phyloP scores from a whole-genome alignment of 1,140 invertebrate species.

The Mamestra configurata region DNA sequence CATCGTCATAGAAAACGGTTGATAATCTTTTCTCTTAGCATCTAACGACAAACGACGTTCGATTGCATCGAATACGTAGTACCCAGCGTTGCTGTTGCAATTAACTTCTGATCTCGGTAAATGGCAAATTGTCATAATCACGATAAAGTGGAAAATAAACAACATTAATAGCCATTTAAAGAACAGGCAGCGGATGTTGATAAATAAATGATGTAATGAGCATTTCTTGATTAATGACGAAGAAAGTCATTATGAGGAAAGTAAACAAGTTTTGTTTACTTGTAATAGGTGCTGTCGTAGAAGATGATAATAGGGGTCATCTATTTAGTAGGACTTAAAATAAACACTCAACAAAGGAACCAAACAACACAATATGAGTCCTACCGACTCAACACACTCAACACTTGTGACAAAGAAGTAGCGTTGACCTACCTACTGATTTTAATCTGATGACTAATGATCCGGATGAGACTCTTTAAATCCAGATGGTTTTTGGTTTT shows the following conservation, averaged over 20 bases:
- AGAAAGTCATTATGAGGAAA: background rate
- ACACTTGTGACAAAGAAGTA: too few relatives aligned
- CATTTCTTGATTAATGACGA: background rate
- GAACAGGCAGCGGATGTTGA: background rate
- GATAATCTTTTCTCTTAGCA: constrained; percentile 8
- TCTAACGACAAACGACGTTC: background rate
- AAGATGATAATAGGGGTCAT: background rate
- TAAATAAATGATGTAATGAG: background rate
- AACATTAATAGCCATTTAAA: background rate
- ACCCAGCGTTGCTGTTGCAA: background rate
- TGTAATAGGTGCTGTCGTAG: background rate
- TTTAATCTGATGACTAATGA: background rate
- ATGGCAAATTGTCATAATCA: constrained; percentile 34
- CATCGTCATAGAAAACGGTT: background rate
- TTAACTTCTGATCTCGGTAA: constrained; percentile 36
- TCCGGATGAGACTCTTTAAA: background rate
- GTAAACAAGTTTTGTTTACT: background rate
- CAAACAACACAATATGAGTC: background rate
- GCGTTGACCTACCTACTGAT: too few relatives aligned
- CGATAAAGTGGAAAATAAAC: constrained; percentile 21
- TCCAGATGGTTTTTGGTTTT: background rate
- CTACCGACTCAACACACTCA: too few relatives aligned
- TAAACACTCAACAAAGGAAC: background rate
- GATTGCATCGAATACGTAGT: background rate
- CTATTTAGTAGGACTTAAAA: background rate